Evolutionary conservation across 2,888 invertebrate species (phyloP).

Genomic region (Heliconius erato): DNA sequence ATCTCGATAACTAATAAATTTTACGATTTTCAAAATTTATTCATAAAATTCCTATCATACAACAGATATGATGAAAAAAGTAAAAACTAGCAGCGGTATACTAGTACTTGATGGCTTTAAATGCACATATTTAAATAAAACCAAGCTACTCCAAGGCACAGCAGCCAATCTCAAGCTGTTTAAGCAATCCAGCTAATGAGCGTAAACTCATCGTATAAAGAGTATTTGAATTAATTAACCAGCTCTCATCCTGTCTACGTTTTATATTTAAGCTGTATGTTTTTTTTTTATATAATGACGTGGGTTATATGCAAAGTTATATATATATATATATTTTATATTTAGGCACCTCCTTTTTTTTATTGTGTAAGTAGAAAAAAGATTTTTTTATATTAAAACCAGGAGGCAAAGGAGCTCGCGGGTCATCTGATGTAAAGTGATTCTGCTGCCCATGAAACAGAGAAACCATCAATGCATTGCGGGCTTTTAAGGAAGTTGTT

Average conservation of each 20-base stretch:
- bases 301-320: not conserved
- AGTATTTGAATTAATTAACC: slow-evolving; percentile 33
- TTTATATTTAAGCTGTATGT: not conserved
- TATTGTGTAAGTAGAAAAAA: too few relatives aligned
- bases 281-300: not conserved
- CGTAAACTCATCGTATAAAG: slow-evolving; percentile 34
- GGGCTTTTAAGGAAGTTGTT: too few relatives aligned
- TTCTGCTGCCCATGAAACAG: too few relatives aligned
- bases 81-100: not conserved
- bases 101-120: slow-evolving; percentile 19
- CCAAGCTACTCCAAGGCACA: slow-evolving; percentile 14
- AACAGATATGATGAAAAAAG: not conserved
- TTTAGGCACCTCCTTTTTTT: too few relatives aligned
- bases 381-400: too few relatives aligned
- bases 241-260: slow-evolving; percentile 9
- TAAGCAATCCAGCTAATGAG: slow-evolving; percentile 36
- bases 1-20: not conserved
- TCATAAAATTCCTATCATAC: not conserved
- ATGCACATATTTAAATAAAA: slow-evolving; percentile 22
- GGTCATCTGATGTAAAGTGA: too few relatives aligned
- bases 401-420: too few relatives aligned
- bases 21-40: not conserved
- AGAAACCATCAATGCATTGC: too few relatives aligned
- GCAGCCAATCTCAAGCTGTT: slow-evolving; percentile 26
- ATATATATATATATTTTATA: too few relatives aligned